These are phyloP conservation scores for Tyrannus savana DNA, from an alignment of 2,113 vertebrate genomes.

Conservation along the genomic window DNA sequence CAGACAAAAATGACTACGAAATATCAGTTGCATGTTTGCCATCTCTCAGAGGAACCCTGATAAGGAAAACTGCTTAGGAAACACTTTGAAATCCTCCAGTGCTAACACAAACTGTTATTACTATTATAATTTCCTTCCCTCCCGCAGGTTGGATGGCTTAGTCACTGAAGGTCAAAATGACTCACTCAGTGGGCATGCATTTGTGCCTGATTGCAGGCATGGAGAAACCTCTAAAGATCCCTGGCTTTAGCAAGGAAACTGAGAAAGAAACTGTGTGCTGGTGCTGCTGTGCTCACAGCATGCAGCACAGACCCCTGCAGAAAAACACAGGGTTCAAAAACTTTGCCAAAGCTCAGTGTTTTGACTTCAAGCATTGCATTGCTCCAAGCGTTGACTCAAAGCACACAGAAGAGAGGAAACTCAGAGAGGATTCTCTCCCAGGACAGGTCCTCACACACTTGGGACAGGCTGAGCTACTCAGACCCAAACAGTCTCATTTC, in stretches of 20 bases:
- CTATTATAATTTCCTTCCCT: not conserved
- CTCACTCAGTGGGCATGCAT: not conserved
- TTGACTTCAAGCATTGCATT: not conserved
- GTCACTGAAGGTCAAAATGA: not conserved
- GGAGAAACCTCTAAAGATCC: not conserved
- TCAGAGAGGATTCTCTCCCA: not conserved
- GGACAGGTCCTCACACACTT: not conserved
- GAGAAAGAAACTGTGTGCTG: not conserved
- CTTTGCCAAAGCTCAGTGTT: not conserved
- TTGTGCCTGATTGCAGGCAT: not conserved
- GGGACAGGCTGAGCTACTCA: not conserved
- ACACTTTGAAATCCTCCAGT: not conserved
- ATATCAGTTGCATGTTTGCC: not conserved
- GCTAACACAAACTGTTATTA: slow-evolving; percentile 23
- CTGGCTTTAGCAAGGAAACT: not conserved
- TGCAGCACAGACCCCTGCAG: not conserved
- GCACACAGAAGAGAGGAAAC: not conserved
- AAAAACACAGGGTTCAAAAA: not conserved
- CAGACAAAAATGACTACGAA: not conserved
- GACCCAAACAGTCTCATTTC: not conserved
- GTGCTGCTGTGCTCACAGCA: not conserved
- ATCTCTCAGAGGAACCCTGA: not conserved
- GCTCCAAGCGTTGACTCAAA: not conserved
- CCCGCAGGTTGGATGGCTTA: not conserved
- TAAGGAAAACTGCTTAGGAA: slow-evolving; percentile 26